Percentiles rank a stretch among this genome's conserved stretches.
These are phyloP conservation scores for Eutolmus rufibarbis DNA, from an alignment of 2,888 invertebrate species.

Conservation along the genomic window DNA sequence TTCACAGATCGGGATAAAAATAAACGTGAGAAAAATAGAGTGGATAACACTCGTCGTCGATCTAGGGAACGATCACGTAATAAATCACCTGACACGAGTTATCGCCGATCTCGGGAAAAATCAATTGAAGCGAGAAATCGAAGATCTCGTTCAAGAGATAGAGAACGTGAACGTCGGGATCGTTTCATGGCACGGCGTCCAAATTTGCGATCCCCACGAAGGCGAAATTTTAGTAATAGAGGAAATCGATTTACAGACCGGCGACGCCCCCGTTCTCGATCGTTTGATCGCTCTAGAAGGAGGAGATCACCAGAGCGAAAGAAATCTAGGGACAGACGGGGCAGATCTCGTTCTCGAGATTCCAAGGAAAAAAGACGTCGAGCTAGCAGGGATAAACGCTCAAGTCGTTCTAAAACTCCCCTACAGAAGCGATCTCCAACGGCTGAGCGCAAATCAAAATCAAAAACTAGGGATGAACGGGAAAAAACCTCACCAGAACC, in stretches of 20 bases:
- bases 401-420: conserved; percentile 11
- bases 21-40: neutral
- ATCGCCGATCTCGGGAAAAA: conserved; percentile 15
- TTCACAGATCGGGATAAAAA: conserved; percentile 7
- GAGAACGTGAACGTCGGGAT: conserved; percentile 49
- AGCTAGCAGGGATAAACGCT: conserved; percentile 18
- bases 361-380: conserved; percentile 24
- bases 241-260: conserved; percentile 49
- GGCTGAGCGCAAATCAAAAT: conserved; percentile 50
- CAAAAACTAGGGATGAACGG: neutral
- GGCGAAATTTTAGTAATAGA: conserved; percentile 53
- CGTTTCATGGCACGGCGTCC: conserved; percentile 53
- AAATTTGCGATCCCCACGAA: conserved; percentile 55
- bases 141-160: conserved; percentile 48
- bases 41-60: neutral
- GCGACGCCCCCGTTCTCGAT: conserved; percentile 19
- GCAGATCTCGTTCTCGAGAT: conserved; percentile 54
- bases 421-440: neutral
- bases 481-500: conserved; percentile 17
- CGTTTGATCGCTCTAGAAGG: conserved; percentile 56
- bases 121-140: neutral
- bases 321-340: conserved; percentile 46
- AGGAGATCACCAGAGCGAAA: conserved; percentile 52
- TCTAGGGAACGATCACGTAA: neutral
- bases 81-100: neutral